phyloP scores from a whole-genome alignment of 2,888 invertebrate species.

The Bellardia bayeri region DNA sequence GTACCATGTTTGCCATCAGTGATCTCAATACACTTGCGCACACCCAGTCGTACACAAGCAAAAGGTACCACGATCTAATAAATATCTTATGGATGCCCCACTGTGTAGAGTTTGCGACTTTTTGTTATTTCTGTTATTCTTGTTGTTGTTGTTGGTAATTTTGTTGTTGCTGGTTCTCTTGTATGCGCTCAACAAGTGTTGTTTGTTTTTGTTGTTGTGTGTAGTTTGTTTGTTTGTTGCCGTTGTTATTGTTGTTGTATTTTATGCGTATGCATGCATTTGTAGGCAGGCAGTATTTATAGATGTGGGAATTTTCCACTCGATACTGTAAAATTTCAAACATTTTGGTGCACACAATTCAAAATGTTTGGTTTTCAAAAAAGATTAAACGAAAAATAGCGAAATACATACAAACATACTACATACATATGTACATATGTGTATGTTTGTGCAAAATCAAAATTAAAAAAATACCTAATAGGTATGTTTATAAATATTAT shows the following conservation, averaged over 20 bases:
- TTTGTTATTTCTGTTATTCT: background rate
- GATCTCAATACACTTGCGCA: background rate
- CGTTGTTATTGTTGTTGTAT: constrained; percentile 35
- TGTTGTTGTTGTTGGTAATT: constrained; percentile 5
- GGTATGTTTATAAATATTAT: constrained; percentile 62
- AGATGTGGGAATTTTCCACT: constrained; percentile 75
- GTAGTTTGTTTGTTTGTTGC: constrained; percentile 36
- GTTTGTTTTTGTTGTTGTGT: constrained; percentile 20
- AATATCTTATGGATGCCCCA: constrained; percentile 42
- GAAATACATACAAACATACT: no score
- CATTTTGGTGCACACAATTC: constrained; percentile 62
- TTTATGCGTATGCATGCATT: constrained; percentile 68
- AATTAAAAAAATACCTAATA: constrained; percentile 23
- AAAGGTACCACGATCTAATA: constrained; percentile 40
- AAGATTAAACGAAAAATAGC: background rate
- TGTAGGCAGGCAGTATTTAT: constrained; percentile 65
- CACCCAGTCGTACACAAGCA: background rate
- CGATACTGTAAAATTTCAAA: constrained; percentile 66
- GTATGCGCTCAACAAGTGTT: constrained; percentile 60
- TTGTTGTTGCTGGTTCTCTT: constrained; percentile 28
- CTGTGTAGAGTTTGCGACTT: constrained; percentile 34
- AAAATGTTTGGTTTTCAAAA: constrained; percentile 42
- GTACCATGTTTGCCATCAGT: no score
- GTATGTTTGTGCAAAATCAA: background rate
- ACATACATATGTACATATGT: no score